Base-by-base conservation (phyloP, 2,888 invertebrate species). In the Physocephala rufipes region DNA sequence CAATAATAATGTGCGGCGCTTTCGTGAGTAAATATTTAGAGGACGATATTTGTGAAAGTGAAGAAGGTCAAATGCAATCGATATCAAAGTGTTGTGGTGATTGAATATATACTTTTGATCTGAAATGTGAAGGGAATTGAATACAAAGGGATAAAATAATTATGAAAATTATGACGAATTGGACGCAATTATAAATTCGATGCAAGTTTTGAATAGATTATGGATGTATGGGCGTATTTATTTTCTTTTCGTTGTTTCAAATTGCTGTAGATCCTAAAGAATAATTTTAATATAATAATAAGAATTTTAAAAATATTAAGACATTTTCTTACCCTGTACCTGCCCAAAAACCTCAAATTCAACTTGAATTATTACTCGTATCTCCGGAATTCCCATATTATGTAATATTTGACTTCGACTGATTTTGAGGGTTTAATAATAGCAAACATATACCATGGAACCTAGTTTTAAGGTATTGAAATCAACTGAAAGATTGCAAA, bases 301-400 rank as follows among this genome's bases (percentile, higher is more conserved):
- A 36, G 36, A n/a, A n/a, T n/a, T n/a, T 36, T 36, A 7, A 36
- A 36, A 36, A 36, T 9, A 3, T 49, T 49, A 12, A 5, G 12
- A 28, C 24, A 4, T 43, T 36, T 24, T 19, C 75, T 74, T 87
- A 95, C 95, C 95, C 91, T 95, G 95, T 49, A 96, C 95, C 87
- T 93, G 92, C 71, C 96, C 96, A 82, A 89, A 95, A 72, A 96
- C 95, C 87, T 96, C 95, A 83, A 95, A 96, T 81, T 96, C 95
- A 55, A 94, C 93, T 51, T 95, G 93, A 58, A 93, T 90, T 77
- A 93, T 87, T 70, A 89, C 88, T 79, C 89, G 90, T 73, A 88
- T 86, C 75, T 89, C 89, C 75, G 89, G 89, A 62, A 87, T 85
- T 76, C 89, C 89, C 90, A 90, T 90, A 43, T 70, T 78, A 67